A percentile compares a stretch with the other conserved stretches of the same genome.
Evolutionary conservation across 2,888 invertebrate species (phyloP).

Genomic region (Andrena flavipes): DNA sequence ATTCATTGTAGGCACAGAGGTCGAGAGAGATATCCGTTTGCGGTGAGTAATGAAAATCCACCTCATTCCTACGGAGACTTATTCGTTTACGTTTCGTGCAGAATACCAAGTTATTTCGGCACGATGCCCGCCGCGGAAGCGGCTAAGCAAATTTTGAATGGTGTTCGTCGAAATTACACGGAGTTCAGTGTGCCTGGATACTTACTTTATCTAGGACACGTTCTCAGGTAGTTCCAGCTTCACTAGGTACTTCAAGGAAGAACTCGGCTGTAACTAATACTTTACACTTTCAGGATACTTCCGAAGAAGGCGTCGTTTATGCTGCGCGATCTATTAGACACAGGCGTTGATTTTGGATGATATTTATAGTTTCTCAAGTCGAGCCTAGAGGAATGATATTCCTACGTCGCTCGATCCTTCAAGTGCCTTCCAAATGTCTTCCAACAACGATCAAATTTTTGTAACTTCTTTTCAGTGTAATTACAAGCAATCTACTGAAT

Average conservation of each 20-base stretch:
- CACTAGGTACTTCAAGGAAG: slow-evolving; percentile 6
- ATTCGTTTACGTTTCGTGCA: slow-evolving; percentile 71
- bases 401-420: slow-evolving; percentile 3
- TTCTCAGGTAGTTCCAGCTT: slow-evolving; percentile 83
- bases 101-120: slow-evolving; percentile 89
- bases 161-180: slow-evolving; percentile 87
- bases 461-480: slow-evolving; percentile 6
- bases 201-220: slow-evolving; percentile 87
- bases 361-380: slow-evolving; percentile 4
- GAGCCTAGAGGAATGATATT: slow-evolving; percentile 15
- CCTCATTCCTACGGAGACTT: neutral
- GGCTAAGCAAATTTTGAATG: slow-evolving; percentile 87
- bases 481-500: neutral
- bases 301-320: slow-evolving; percentile 88
- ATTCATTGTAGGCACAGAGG: slow-evolving; percentile 87
- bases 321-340: slow-evolving; percentile 88
- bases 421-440: neutral
- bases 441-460: slow-evolving; percentile 3
- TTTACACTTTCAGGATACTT: slow-evolving; percentile 84
- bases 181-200: slow-evolving; percentile 89
- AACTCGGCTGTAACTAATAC: slow-evolving; percentile 14
- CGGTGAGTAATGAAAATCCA: slow-evolving; percentile 82
- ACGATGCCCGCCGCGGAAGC: slow-evolving; percentile 87
- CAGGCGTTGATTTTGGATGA: slow-evolving; percentile 88
- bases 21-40: slow-evolving; percentile 86